These are phyloP conservation scores for Scaptomyza caliginosa DNA, from an alignment of 2,888 invertebrate genomes.

Conservation along the genomic window DNA sequence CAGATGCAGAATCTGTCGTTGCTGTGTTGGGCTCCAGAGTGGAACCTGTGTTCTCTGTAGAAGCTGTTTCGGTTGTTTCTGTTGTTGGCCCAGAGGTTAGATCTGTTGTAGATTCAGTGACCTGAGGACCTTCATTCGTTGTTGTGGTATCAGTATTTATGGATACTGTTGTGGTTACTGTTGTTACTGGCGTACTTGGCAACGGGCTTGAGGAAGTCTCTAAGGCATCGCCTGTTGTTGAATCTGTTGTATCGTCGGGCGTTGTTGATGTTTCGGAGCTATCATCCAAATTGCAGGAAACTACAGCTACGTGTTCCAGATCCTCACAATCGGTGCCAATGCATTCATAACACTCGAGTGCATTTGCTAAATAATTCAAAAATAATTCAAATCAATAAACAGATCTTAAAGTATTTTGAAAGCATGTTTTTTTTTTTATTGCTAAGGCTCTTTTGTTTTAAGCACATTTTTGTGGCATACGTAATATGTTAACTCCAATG, in stretches of 20 bases:
- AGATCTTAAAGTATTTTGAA: too few relatives aligned
- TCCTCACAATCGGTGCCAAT: slow-evolving; percentile 64
- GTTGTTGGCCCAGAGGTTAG: too few relatives aligned
- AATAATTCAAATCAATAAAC: neutral
- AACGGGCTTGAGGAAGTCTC: neutral
- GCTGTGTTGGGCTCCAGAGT: too few relatives aligned
- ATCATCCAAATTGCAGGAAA: slow-evolving; percentile 43
- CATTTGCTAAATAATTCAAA: slow-evolving; percentile 31
- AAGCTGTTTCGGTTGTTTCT: neutral
- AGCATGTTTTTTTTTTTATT: neutral
- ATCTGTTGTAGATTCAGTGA: slow-evolving; percentile 2
- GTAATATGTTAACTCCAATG: slow-evolving; percentile 27
- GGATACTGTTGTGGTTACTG: neutral
- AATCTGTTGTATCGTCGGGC: neutral
- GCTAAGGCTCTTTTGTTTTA: neutral
- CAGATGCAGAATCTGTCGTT: too few relatives aligned
- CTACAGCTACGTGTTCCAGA: neutral
- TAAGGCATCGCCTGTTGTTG: slow-evolving; percentile 2
- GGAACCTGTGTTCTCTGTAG: too few relatives aligned
- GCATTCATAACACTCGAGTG: slow-evolving; percentile 73
- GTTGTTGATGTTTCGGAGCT: slow-evolving; percentile 10
- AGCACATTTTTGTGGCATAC: slow-evolving; percentile 23
- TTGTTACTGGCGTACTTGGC: slow-evolving; percentile 1
- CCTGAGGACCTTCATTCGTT: neutral
- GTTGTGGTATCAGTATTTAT: neutral